Base-by-base conservation (phyloP, 2,797 vertebrate species). In the Telmatherina bonti region DNA sequence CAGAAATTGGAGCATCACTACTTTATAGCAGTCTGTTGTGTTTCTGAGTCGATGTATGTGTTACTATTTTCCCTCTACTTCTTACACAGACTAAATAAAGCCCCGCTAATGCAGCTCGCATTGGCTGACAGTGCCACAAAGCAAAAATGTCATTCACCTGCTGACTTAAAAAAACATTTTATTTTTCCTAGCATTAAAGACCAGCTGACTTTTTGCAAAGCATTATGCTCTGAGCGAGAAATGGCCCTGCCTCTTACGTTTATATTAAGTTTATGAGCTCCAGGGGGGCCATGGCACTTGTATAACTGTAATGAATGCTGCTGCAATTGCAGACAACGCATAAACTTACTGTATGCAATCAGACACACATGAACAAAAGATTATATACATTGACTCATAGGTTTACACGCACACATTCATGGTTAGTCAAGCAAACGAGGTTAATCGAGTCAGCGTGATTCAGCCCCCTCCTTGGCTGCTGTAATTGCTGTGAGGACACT, bases 381-480 rank as follows among this genome's bases (percentile, higher is more conserved):
- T 20, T 5, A 38, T 70, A 41, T 55, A 26, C 63, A 53, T 2
- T 2, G 4, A 15, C 67, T 76, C 57, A 54, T n/a, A 52, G 72
- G 76, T 61, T 30, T 24, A 12, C 10, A 4, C 27, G 24, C 67
- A 74, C 70, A 56, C 70, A 36, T 41, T 67, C 16, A 33, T 70
- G 85, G 67, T 85, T 84, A 90, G 67, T 86, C 83, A 84, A 88
- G 88, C 88, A 85, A 93, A 93, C 2, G 62, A 82, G 91, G 90
- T 91, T 91, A 91, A 93, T 87, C 78, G 70, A 87, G 85, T 73
- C 29, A 16, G 56, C n/a, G n/a, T 70, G 54, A 68, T 75, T 70
- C 49, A 24, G 5, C 24, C 59, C 18, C 66, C 45, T 1, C 35
- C 18, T 33, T 60, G 70, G 56, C 62, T 64, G 62, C 60, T 52